phyloP scores from a whole-genome alignment of 2,888 invertebrate genomes.

The Lepeophtheirus nordmannii region DNA sequence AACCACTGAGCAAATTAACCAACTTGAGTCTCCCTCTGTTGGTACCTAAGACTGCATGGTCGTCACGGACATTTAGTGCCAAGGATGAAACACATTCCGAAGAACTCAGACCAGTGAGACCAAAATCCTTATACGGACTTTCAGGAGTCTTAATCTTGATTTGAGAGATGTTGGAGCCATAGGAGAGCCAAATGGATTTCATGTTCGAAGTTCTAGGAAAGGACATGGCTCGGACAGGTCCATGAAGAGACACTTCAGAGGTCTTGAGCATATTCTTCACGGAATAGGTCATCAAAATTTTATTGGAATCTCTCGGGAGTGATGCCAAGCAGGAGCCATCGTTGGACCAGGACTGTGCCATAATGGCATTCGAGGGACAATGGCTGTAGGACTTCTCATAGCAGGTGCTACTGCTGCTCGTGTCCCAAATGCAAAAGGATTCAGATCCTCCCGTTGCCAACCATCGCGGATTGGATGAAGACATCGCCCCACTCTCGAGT shows the following conservation, averaged over 20 bases:
- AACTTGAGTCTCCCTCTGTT: background rate
- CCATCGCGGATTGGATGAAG: background rate
- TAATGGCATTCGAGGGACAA: background rate
- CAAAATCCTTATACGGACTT: background rate
- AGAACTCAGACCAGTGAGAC: background rate
- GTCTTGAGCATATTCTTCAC: background rate
- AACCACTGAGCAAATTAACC: background rate
- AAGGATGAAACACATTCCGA: background rate
- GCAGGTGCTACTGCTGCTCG: background rate
- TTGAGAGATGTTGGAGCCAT: background rate
- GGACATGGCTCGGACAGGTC: background rate
- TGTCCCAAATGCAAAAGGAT: background rate
- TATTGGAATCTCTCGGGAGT: background rate
- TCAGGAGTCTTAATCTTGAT: background rate
- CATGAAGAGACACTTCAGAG: background rate
- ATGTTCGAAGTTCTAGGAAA: background rate
- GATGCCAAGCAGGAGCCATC: slow-evolving; percentile 13
- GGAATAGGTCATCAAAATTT: slow-evolving; percentile 9
- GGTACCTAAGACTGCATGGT: slow-evolving; percentile 2
- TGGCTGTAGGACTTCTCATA: background rate
- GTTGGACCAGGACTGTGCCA: background rate
- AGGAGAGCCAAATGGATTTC: background rate
- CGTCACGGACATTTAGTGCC: slow-evolving; percentile 1
- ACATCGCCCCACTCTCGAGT: too few species aligned
- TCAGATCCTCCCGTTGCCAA: background rate